Evolutionary conservation across 2,888 invertebrate species (phyloP), one percentile per base, ranked within the genome.

Genomic region (Megalurothrips usitatus): DNA sequence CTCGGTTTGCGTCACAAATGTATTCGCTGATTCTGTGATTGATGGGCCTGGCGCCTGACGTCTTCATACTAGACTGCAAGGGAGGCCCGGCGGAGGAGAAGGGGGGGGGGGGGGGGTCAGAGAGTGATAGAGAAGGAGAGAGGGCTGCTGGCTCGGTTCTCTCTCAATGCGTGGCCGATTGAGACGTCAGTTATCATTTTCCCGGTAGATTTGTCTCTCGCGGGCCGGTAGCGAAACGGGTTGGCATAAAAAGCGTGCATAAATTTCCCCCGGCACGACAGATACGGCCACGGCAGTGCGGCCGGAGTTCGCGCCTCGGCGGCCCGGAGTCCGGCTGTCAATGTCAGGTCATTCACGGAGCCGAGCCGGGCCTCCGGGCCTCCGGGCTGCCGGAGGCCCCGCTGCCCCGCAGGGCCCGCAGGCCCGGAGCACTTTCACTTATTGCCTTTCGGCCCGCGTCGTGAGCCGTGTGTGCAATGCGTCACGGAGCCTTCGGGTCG

Each of bases 131-230:
- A 17, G 58, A 19, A 10, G 10, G 58, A 58, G 58, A 17, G 19
- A 58, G 14, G 14, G 19, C 11, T 11, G 23, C 68, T 11, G 23
- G 3, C 26, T 11, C 68, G 68, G n/a, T 23, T 19, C 68, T 23
- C n/a, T 1, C 52, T 12, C 52, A 19, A 12, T 52, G 52, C 52
- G 12, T n/a, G 52, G 68, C 9, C 26, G 68, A 75, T 75, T 75
- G 68, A 75, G 68, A 75, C 68, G 68, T 75, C 68, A 26, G 68
- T 75, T 75, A 75, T 75, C 68, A 75, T 75, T 75, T 75, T 75
- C 23, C 68, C 68, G 1, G 68, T 75, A 75, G 68, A 75, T 75
- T 75, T 75, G 68, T 75, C 23, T 23, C 23, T 1, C 26, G 23
- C n/a, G 12, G 68, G 68, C 26, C 12, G 68, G 26, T 9, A 75